phyloP scores from a whole-genome alignment of 2,113 vertebrate species.

The Protomyctophum bolini region DNA sequence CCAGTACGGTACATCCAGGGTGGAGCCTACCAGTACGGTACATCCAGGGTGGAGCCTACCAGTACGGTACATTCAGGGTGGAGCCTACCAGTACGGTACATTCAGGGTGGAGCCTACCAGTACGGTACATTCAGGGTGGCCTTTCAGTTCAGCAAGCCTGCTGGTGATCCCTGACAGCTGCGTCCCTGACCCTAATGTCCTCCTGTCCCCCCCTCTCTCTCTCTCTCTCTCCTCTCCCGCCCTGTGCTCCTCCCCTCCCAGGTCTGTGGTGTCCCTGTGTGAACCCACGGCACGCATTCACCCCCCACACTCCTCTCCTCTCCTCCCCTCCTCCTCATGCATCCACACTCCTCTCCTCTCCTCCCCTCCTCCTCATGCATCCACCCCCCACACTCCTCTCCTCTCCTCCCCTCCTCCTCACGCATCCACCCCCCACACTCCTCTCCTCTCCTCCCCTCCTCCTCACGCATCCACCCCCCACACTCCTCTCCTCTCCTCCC shows the following conservation, averaged over 20 bases:
- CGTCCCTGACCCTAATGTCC: not conserved
- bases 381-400: slow-evolving; percentile 24
- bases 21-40: too few relatives aligned
- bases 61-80: too few relatives aligned
- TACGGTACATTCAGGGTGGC: not conserved
- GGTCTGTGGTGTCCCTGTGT: slow-evolving; percentile 39
- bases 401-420: slow-evolving; percentile 18
- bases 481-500: too few relatives aligned
- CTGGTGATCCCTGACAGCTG: not conserved
- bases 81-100: too few relatives aligned
- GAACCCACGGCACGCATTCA: not conserved
- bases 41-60: too few relatives aligned
- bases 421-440: too few relatives aligned
- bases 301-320: too few relatives aligned
- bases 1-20: too few relatives aligned
- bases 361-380: slow-evolving; percentile 41
- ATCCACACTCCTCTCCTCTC: slow-evolving; percentile 18
- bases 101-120: too few relatives aligned
- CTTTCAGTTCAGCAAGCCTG: not conserved
- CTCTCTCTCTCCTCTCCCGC: slow-evolving; percentile 1
- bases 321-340: not conserved
- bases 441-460: not conserved
- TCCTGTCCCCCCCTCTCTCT: slow-evolving; percentile 5
- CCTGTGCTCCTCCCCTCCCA: slow-evolving; percentile 20
- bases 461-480: slow-evolving; percentile 26